Evolutionary conservation across 2,797 vertebrate species (phyloP).

Genomic region (Diglossa cyanea): DNA sequence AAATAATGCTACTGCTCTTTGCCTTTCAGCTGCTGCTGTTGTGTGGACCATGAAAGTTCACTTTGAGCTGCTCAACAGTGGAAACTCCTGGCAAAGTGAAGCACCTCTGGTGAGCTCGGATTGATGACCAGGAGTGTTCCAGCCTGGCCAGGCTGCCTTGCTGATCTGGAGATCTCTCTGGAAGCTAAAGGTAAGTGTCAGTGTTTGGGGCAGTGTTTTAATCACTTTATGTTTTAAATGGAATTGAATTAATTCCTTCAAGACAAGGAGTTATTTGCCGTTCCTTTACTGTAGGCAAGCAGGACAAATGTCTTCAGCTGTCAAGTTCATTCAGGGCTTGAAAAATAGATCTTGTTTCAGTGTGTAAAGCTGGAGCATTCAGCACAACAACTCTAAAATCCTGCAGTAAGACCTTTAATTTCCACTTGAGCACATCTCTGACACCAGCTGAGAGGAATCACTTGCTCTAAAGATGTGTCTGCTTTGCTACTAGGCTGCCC

Average conservation of each 20-base stretch:
- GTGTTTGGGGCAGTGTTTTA: too few species aligned
- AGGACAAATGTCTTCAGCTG: not conserved
- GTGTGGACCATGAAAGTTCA: not conserved
- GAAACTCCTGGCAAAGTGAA: not conserved
- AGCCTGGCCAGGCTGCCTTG: not conserved
- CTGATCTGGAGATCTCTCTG: not conserved
- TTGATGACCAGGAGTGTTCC: not conserved
- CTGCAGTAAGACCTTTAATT: not conserved
- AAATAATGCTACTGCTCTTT: not conserved
- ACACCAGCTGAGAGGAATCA: not conserved
- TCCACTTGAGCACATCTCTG: not conserved
- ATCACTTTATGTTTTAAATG: not conserved
- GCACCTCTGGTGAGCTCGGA: not conserved
- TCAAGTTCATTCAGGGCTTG: not conserved
- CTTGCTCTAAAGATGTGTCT: not conserved
- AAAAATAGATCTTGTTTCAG: not conserved
- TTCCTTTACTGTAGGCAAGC: not conserved
- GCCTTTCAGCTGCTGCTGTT: not conserved
- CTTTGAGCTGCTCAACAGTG: not conserved
- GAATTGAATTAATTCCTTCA: not conserved
- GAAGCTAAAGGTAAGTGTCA: not conserved
- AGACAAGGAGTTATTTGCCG: not conserved
- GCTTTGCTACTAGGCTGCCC: not conserved
- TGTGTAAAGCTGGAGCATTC: not conserved
- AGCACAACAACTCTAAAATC: not conserved